Conservation (phyloP, 92 coral and sea anemone genomes). For the Galaxea fascicularis region DNA sequence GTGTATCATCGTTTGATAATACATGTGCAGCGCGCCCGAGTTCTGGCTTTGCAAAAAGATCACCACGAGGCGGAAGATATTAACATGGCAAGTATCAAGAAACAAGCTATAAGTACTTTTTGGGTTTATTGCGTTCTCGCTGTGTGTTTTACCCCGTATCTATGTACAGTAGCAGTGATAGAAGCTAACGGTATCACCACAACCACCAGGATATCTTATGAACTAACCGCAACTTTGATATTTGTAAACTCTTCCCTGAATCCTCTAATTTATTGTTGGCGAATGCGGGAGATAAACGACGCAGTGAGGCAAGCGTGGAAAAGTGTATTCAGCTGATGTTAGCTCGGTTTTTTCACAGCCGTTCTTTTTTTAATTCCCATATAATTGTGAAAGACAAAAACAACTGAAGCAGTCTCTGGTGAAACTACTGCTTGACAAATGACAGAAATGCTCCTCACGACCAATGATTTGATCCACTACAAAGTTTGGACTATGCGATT, state of each 20-base stretch:
- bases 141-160: conserved; percentile 42
- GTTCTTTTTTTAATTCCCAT: no score
- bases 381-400: no score
- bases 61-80: conserved; percentile 2
- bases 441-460: no score
- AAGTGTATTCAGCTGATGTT: background rate
- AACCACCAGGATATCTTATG: conserved; percentile 9
- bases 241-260: conserved; percentile 43
- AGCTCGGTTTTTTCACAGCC: background rate
- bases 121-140: conserved; percentile 32
- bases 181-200: conserved; percentile 18
- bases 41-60: conserved; percentile 8
- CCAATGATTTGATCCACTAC: no score
- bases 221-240: conserved; percentile 39
- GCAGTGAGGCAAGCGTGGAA: conserved; percentile 29
- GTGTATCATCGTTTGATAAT: conserved; percentile 24
- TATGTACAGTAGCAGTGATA: conserved; percentile 30
- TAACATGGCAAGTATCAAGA: conserved; percentile 15
- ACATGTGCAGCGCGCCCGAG: conserved; percentile 11
- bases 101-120: conserved; percentile 32
- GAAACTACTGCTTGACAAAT: no score
- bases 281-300: conserved; percentile 39
- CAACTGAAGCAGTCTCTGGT: no score
- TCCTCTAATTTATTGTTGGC: conserved; percentile 45
- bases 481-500: no score